Conservation (phyloP, 2,888 invertebrate species). For the Watsonalla cultraria region DNA sequence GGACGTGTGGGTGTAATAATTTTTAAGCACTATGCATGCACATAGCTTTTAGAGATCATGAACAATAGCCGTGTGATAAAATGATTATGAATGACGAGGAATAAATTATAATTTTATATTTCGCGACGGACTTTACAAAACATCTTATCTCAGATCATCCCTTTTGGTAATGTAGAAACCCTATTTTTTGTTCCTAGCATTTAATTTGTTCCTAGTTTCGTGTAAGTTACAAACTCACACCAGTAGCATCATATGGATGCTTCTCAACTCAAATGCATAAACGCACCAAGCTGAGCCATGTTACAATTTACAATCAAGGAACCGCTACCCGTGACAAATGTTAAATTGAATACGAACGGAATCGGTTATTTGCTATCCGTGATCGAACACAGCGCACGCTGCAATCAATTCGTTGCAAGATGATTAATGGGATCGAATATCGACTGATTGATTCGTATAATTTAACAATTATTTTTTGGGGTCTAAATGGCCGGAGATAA, state of each 20-base stretch:
- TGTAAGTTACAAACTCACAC: too few relatives aligned
- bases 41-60: slow-evolving; percentile 28
- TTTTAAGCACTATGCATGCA: slow-evolving; percentile 13
- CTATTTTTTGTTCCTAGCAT: too few relatives aligned
- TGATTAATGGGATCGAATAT: slow-evolving; percentile 40
- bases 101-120: slow-evolving; percentile 18
- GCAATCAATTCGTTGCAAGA: slow-evolving; percentile 52
- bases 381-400: slow-evolving; percentile 39
- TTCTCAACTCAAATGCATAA: slow-evolving; percentile 49
- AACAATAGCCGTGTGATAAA: slow-evolving; percentile 33
- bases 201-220: not conserved
- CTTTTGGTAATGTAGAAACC: too few relatives aligned
- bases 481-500: not conserved
- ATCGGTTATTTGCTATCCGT: slow-evolving; percentile 52
- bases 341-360: slow-evolving; percentile 55
- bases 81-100: slow-evolving; percentile 17
- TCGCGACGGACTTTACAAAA: not conserved
- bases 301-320: slow-evolving; percentile 37
- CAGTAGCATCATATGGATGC: slow-evolving; percentile 7
- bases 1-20: slow-evolving; percentile 38
- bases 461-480: not conserved
- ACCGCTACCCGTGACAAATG: slow-evolving; percentile 56
- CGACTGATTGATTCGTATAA: not conserved
- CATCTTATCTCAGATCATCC: too few relatives aligned
- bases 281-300: slow-evolving; percentile 34